Base-by-base conservation (phyloP, 2,113 vertebrate species). In the Myotis davidii region DNA sequence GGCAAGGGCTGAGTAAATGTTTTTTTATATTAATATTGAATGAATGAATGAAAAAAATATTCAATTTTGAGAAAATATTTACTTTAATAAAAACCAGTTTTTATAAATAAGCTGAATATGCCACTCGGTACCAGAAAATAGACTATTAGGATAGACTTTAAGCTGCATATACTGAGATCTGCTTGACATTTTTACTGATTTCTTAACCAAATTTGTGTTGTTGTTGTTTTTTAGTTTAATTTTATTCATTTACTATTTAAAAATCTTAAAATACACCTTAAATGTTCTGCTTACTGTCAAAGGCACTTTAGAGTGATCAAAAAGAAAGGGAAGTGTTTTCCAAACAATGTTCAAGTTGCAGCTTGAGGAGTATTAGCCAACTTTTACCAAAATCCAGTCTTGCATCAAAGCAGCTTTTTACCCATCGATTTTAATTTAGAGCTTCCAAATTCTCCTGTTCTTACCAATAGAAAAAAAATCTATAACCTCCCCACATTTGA, bases 31-130 rank as follows among this genome's bases (percentile, higher is more conserved):
- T 67, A 67, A 12, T 82, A 61, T 56, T 86, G n/a, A 95, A 17
- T 76, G 5, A 67, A 29, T 37, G 5, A 65, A 59, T 17, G 25
- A 95, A 12, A 32, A 29, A 82, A 95, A 90, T 11, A 50, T 5
- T 90, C 2, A 81, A 54, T n/a, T 82, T 90, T 88, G 91, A 94
- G 20, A 87, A 77, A 96, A 59, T 0, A 74, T 85, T 78, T 77
- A 82, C 25, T 85, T 78, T 45, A 37, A 42, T 77, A 20, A 67
- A 77, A 34, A 6, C 64, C 20, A 84, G 8, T 61, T 73, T 0
- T 90, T 34, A 52, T n/a, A 79, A 16, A 72, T 52, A 79, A 77
- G 1, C 27, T 34, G 9, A 83, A 54, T 32, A 59, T 34, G 20
- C 5, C 2, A 81, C 10, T 54, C 52, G 42, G 27, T 84, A 6